Evolutionary conservation across 2,888 invertebrate genomes (phyloP), one percentile per base, ranked within the genome.

Genomic region (Hydraecia micacea): DNA sequence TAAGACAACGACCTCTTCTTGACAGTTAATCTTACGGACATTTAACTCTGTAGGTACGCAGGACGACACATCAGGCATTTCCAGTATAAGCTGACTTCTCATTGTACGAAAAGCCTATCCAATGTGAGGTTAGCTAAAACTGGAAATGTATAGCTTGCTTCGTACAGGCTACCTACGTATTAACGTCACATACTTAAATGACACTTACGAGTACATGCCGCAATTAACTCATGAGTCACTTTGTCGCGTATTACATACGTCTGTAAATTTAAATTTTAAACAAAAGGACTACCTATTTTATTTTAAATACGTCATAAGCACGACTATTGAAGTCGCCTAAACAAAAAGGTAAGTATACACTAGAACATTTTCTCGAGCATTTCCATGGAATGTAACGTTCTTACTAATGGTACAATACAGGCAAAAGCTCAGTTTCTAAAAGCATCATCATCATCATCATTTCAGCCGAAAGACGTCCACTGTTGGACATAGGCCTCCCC

Each of bases 161-260:
- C 13, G 42, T 42, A 32, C 39, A n/a, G n/a, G n/a, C 15, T 65
- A 42, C 32, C 18, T 36, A 80, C 58, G 32, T 25, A 21, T 58
- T 62, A 36, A 67, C 83, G 73, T 82, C 77, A 83, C 52, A 25
- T 28, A 74, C 49, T 62, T 66, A 73, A 46, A 66, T 77, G 67
- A 71, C 66, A 83, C 62, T 81, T 67, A 67, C n/a, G n/a, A n/a
- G n/a, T n/a, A n/a, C 18, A 7, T 13, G 32, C n/a, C 32, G n/a
- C 36, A 72, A 60, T 78, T 60, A 79, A 75, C 65, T 73, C 58
- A 73, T 88, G 83, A 86, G 68, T 83, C 77, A 84, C 49, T 58
- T 28, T 72, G 71, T 78, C 65, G 58, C 72, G 36, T 72, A 68
- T 81, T 49, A n/a, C 55, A 58, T 73, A 72, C 72, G 71, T 77